phyloP scores from a whole-genome alignment of 2,888 invertebrate genomes.

The Formica aserva region DNA sequence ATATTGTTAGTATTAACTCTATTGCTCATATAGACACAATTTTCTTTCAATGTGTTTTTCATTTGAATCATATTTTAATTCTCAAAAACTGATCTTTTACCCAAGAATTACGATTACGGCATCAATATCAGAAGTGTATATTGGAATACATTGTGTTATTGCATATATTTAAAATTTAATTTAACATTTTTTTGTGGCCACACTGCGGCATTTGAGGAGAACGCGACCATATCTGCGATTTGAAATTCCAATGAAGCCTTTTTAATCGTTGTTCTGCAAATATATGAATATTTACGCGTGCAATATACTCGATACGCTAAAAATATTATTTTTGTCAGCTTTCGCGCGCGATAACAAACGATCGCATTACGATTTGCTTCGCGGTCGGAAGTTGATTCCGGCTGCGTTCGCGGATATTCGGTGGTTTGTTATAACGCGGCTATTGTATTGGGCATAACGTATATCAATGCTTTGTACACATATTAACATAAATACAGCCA shows the following conservation, averaged over 20 bases:
- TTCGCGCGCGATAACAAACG: constrained; percentile 22
- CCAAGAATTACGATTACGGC: neutral
- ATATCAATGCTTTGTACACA: constrained; percentile 44
- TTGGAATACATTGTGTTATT: constrained; percentile 10
- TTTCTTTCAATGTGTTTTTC: neutral
- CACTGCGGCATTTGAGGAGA: neutral
- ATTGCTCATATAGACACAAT: neutral
- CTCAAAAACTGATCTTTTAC: neutral
- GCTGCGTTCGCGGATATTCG: constrained; percentile 45
- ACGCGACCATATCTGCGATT: constrained; percentile 7
- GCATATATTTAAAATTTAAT: constrained; percentile 30
- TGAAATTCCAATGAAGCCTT: constrained; percentile 43
- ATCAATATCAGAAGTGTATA: neutral
- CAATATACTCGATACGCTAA: constrained; percentile 29
- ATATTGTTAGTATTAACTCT: neutral
- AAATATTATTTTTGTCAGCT: constrained; percentile 50
- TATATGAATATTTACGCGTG: constrained; percentile 40
- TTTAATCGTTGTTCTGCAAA: constrained; percentile 35
- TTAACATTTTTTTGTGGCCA: neutral
- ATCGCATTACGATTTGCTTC: constrained; percentile 47
- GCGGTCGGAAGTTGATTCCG: constrained; percentile 48
- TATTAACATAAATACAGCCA: constrained; percentile 51
- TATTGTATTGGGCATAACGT: constrained; percentile 37
- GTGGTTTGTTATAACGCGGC: constrained; percentile 41
- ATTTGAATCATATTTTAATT: neutral